These are phyloP conservation scores for Electrophaes corylata DNA, from an alignment of 2,888 invertebrate species.

Conservation along the genomic window DNA sequence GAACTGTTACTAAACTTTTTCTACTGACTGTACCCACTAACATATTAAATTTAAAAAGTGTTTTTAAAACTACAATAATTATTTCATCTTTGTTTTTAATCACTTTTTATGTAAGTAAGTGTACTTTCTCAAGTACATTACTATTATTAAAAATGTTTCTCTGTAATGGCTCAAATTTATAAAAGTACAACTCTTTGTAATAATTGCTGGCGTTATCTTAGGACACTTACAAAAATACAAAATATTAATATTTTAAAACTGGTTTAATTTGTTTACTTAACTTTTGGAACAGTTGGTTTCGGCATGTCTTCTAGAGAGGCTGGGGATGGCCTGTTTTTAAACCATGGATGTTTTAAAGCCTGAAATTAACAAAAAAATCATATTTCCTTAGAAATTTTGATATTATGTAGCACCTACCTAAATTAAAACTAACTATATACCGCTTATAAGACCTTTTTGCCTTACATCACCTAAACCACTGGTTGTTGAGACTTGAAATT, in stretches of 20 bases:
- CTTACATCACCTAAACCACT: no score
- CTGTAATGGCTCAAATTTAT: slow-evolving; percentile 28
- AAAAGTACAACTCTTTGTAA: slow-evolving; percentile 70
- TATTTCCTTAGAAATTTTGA: no score
- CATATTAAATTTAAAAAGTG: no score
- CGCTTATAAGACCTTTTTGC: no score
- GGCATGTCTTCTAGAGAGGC: slow-evolving; percentile 87
- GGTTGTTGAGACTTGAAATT: no score
- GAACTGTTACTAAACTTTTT: no score
- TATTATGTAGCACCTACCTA: no score
- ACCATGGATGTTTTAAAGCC: slow-evolving; percentile 90
- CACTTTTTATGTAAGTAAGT: not conserved
- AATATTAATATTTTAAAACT: slow-evolving; percentile 39
- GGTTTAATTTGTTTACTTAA: slow-evolving; percentile 47
- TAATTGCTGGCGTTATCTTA: slow-evolving; percentile 53
- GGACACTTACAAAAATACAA: slow-evolving; percentile 55
- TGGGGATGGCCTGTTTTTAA: slow-evolving; percentile 87
- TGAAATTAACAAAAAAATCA: slow-evolving; percentile 61
- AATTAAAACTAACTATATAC: no score
- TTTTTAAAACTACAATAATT: not conserved
- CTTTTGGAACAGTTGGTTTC: slow-evolving; percentile 77
- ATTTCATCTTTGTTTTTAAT: not conserved
- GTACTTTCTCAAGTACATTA: not conserved
- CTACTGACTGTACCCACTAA: no score
- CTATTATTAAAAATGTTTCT: slow-evolving; percentile 8